Evolutionary conservation across 2,888 invertebrate species (phyloP), one percentile per base, ranked within the genome.

Genomic region (Drosophila neoperkinsi): DNA sequence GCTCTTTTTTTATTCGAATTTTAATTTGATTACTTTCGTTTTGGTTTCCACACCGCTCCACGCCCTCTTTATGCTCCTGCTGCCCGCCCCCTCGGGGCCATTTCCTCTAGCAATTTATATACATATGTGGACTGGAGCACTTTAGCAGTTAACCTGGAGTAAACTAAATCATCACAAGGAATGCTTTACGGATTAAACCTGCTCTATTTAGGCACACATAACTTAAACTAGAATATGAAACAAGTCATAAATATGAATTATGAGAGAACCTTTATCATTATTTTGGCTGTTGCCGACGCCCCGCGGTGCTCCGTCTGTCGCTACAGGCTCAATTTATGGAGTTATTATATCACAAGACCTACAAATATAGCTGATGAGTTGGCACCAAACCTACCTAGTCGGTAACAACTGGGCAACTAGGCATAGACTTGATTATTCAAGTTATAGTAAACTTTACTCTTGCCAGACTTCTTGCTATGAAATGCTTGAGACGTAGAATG

Each of bases 1-100:
- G 28, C 51, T 68, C 21, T 60, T 79, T 72, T 83, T 86, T 84
- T 84, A 77, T 83, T 77, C 82, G 80, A 84, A 84, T 83, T 82
- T 89, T 90, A 85, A 90, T 90, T 90, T 90, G 89, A 90, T 90
- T 90, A 90, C 84, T 81, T 83, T 81, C 63, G 36, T 57, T 74
- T 70, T 53, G 62, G 62, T 52, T 68, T 55, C n/a, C 21, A 30
- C 52, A 13, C 16, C 4, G 7, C 13, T 7, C 21, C 25, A 25
- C 25, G 25, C 25, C 7, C 1, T 13, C 6, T 5, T 7, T 28
- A 67, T 18, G 56, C 31, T 28, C 33, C 30, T 58, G 16, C 28
- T 50, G 28, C 18, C 18, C 52, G 16, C 49, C 51, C 65, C 68
- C 65, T 61, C 31, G 43, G 55, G 62, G 31, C 52, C 56, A 71